Conservation (phyloP, 2,797 vertebrate species). For the Melanotaenia nigrans region DNA sequence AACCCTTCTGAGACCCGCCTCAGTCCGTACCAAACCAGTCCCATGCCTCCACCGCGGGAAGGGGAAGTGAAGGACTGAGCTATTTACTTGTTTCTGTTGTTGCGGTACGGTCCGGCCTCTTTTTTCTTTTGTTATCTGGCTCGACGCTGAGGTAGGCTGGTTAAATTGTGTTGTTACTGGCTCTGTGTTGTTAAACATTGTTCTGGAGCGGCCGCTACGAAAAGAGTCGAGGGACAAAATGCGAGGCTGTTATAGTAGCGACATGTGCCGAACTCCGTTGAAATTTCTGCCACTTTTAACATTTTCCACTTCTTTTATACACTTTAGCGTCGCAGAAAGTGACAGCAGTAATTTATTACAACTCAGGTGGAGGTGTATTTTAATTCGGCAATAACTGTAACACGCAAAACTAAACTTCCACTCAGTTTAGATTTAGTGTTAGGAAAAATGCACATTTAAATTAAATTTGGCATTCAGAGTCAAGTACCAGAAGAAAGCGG, state of each 20-base stretch:
- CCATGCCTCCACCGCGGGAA: not conserved
- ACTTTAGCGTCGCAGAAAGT: fast-evolving
- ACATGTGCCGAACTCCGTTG: not conserved
- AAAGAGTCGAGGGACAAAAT: not conserved
- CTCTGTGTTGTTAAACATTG: constrained; percentile 39
- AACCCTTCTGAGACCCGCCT: not conserved
- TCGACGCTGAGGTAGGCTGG: constrained; percentile 45
- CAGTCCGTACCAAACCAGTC: constrained; percentile 13
- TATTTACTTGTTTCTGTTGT: not conserved
- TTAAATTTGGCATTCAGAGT: not conserved
- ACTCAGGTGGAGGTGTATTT: fast-evolving
- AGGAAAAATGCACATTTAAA: not conserved
- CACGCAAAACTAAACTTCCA: not conserved
- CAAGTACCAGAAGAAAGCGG: fast-evolving
- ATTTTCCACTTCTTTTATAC: fast-evolving
- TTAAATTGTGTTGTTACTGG: not conserved
- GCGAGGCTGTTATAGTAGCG: fast-evolving
- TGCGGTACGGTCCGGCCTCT: not conserved
- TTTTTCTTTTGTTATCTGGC: not conserved
- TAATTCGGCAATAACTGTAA: not conserved
- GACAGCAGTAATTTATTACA: fast-evolving
- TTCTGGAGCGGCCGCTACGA: not conserved
- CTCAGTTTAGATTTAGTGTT: not conserved
- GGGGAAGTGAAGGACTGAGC: constrained; percentile 29
- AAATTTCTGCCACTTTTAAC: not conserved